phyloP scores from a whole-genome alignment of 2,113 vertebrate genomes.

The Eurypyga helias region DNA sequence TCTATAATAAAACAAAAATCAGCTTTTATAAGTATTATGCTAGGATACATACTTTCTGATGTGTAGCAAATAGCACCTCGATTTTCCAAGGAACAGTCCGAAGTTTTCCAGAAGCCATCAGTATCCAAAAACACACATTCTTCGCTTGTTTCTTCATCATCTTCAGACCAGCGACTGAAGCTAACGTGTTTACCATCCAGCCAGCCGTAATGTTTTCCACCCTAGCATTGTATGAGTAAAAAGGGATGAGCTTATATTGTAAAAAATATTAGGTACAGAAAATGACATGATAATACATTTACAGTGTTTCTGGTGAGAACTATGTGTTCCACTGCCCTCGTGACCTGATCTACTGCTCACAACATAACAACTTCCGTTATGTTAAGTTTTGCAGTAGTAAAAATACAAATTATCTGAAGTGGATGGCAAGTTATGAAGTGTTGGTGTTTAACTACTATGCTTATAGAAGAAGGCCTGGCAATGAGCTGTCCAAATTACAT shows the following conservation, averaged over 20 bases:
- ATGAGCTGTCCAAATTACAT: neutral
- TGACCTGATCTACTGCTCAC: neutral
- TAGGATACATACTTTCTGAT: slow-evolving; percentile 79
- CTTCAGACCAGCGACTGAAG: slow-evolving; percentile 89
- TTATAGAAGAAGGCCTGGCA: neutral
- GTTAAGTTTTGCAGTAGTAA: neutral
- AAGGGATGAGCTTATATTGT: neutral
- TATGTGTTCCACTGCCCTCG: neutral
- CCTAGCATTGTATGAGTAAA: slow-evolving; percentile 69
- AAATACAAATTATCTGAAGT: neutral
- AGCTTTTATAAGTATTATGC: neutral
- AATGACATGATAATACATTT: neutral
- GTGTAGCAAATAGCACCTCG: slow-evolving; percentile 88
- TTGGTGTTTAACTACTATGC: neutral
- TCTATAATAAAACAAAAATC: neutral
- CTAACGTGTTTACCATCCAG: slow-evolving; percentile 86
- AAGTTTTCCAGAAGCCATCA: slow-evolving; percentile 93
- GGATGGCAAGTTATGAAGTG: neutral
- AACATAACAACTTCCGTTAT: neutral
- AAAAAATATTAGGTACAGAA: neutral
- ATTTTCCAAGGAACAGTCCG: slow-evolving; percentile 80
- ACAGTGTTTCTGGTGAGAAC: neutral
- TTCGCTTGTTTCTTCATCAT: slow-evolving; percentile 71
- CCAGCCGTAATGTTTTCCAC: slow-evolving; percentile 89
- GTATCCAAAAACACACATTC: slow-evolving; percentile 88